Evolutionary conservation across 2,797 vertebrate species (phyloP), one percentile per base, ranked within the genome.

Genomic region (Anguilla megastoma): DNA sequence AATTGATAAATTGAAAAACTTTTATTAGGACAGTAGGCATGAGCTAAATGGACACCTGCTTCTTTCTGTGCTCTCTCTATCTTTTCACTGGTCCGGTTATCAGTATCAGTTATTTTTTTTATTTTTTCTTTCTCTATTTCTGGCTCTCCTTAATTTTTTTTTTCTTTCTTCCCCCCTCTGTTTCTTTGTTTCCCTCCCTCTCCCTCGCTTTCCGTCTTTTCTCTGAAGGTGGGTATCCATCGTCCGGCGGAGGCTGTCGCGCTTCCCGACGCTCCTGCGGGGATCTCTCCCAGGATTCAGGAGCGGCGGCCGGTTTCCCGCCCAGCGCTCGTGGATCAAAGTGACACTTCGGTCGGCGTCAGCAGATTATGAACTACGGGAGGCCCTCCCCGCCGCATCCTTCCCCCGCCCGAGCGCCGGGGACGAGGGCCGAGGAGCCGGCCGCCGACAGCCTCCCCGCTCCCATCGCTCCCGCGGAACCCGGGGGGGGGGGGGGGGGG

Each of bases 371-470:
- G 93, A 96, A 94, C 95, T 95, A 94, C 93, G 94, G 95, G 93
- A 90, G 92, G 93, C 93, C 95, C 94, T 95, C 96, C 95, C 92
- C 79, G 92, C 91, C 86, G 94, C 94, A 95, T 96, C 96, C 96
- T 96, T 95, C 95, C 93, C 94, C 95, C 94, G 95, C 95, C 95
- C 96, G 95, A 95, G 95, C 95, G 95, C 95, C 95, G 96, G 96
- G 96, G 96, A 96, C 96, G 95, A 95, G 93, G 92, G 88, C 92
- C 92, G 92, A 92, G 94, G 92, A 91, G 95, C 94, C 92, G 90
- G 91, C 91, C 90, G 89, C 90, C 90, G 92, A 91, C 92, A 92
- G 92, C 92, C 94, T 94, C 93, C 93, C 94, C 91, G 91, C 94
- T 92, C 92, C 93, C 93, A 93, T 93, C 91, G 91, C 93, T 92